Evolutionary conservation across 2,113 vertebrate species (phyloP).

Genomic region (Saccopteryx bilineata): DNA sequence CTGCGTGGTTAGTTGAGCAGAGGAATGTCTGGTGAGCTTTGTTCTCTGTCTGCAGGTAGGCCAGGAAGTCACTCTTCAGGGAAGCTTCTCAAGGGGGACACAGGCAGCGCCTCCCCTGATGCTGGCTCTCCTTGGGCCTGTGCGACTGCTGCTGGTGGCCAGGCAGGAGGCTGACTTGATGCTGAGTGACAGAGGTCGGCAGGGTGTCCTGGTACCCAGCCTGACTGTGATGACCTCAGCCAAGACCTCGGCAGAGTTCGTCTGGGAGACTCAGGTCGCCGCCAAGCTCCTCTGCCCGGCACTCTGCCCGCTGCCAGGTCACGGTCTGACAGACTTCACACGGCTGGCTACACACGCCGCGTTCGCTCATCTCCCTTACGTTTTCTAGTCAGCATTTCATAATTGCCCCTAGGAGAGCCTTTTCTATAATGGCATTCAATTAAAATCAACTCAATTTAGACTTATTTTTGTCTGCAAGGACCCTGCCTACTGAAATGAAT

Average conservation of each 20-base stretch:
- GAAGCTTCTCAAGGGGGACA: not conserved
- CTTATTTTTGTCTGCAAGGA: constrained; percentile 2
- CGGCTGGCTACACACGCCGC: not conserved
- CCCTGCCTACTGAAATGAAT: not conserved
- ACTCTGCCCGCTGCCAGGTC: not conserved
- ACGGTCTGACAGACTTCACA: not conserved
- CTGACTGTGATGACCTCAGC: not conserved
- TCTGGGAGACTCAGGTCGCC: not conserved
- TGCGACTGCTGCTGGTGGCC: not conserved
- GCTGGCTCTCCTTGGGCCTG: not conserved
- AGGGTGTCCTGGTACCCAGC: not conserved
- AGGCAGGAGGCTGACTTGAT: not conserved
- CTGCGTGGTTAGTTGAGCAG: not conserved
- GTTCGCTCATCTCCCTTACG: not conserved
- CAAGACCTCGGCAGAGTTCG: not conserved
- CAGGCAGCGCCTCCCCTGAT: not conserved
- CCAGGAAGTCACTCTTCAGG: not conserved
- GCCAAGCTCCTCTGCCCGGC: not conserved
- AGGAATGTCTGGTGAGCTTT: not conserved
- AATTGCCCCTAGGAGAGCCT: not conserved
- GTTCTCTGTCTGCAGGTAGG: not conserved
- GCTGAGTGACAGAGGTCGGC: not conserved
- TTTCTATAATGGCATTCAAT: not conserved
- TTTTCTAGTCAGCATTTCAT: not conserved
- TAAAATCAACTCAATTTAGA: not conserved